phyloP scores from a whole-genome alignment of 2,797 vertebrate species.

The Chelmon rostratus region DNA sequence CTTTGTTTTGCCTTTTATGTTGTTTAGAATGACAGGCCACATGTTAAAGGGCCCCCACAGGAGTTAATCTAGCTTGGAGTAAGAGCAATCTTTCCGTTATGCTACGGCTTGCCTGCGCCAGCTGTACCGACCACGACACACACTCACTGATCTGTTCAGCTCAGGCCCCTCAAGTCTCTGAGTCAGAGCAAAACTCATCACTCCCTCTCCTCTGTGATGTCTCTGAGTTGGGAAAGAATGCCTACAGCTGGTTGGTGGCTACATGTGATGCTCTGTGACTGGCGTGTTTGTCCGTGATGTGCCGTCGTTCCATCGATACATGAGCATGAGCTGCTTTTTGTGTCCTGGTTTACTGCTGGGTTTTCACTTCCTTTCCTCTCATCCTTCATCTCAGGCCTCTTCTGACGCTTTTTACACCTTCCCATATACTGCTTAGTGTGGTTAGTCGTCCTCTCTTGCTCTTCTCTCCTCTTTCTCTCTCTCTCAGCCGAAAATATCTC shows the following conservation, averaged over 20 bases:
- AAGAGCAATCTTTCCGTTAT: conserved; percentile 37
- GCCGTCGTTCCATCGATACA: conserved; percentile 78
- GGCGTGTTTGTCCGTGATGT: conserved; percentile 80
- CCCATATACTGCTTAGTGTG: conserved; percentile 57
- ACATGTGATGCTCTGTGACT: conserved; percentile 77
- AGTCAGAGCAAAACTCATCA: conserved; percentile 64
- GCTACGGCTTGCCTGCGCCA: conserved; percentile 52
- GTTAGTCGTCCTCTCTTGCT: conserved; percentile 31
- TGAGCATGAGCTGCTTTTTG: conserved; percentile 88
- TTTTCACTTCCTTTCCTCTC: conserved; percentile 47
- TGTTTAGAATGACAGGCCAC: conserved; percentile 44
- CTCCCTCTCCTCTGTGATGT: conserved; percentile 69
- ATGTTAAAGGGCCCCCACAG: conserved; percentile 43
- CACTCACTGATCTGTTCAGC: conserved; percentile 72
- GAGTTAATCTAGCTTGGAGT: conserved; percentile 49
- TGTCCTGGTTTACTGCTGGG: conserved; percentile 81
- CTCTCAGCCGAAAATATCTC: conserved; percentile 52
- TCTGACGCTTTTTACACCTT: conserved; percentile 57
- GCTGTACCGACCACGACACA: conserved; percentile 56
- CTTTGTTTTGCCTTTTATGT: conserved; percentile 61
- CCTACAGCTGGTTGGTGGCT: conserved; percentile 72
- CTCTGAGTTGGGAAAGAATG: conserved; percentile 80
- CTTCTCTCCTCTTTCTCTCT: background rate
- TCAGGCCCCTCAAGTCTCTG: conserved; percentile 65
- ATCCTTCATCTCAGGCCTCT: conserved; percentile 62